phyloP scores from a whole-genome alignment of 2,797 vertebrate species.

The Pangasius macronema region DNA sequence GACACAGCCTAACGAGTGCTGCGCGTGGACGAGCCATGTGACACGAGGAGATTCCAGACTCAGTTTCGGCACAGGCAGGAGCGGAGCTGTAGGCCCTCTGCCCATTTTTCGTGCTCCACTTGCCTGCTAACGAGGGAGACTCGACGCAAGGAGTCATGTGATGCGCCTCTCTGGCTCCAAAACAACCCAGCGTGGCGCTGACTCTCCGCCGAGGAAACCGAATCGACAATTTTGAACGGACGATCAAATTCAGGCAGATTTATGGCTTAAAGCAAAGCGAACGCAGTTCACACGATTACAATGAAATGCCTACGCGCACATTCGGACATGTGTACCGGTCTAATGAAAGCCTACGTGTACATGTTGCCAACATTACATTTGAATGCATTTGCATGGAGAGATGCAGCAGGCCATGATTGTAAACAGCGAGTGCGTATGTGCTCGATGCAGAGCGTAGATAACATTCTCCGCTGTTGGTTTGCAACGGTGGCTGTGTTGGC shows the following conservation, averaged over 20 bases:
- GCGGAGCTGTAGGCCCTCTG: constrained; percentile 12
- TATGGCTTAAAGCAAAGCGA: neutral
- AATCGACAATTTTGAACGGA: neutral
- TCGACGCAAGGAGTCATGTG: constrained; percentile 8
- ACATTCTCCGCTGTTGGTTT: constrained; percentile 14
- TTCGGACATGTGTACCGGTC: neutral
- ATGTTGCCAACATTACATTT: neutral
- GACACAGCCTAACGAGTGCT: neutral
- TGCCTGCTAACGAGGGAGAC: constrained; percentile 33
- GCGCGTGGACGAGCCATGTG: neutral
- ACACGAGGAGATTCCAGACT: constrained; percentile 33
- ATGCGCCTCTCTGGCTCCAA: constrained; percentile 5
- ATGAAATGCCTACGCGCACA: neutral
- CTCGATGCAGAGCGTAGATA: constrained; percentile 12
- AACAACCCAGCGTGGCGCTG: constrained; percentile 14
- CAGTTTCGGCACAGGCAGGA: constrained; percentile 12
- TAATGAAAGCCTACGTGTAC: neutral
- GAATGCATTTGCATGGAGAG: constrained; percentile 22
- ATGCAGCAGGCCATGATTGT: neutral
- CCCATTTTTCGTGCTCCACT: constrained; percentile 38
- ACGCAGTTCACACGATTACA: neutral
- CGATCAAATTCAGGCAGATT: neutral
- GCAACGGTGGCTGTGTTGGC: neutral
- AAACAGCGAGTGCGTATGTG: constrained; percentile 12
- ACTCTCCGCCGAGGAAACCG: neutral